Conservation (phyloP, 1,140 invertebrate species). For the Neodiprion pinetum region DNA sequence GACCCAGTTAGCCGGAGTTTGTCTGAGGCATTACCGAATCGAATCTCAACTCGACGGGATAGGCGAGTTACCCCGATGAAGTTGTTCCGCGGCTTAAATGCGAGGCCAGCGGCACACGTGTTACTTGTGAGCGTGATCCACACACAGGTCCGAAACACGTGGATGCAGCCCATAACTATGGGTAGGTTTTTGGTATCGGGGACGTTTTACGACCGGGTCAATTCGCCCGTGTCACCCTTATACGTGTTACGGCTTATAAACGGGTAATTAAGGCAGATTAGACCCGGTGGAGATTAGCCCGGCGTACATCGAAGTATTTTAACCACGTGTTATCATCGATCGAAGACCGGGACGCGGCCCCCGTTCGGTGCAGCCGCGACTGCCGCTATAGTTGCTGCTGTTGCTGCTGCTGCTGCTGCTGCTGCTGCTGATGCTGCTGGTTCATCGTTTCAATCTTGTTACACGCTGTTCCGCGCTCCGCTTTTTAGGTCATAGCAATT, state of each 20-base stretch:
- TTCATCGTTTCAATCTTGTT: constrained; percentile 3
- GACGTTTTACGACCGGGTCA: not conserved
- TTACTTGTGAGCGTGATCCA: no score
- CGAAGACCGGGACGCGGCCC: not conserved
- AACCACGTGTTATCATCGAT: constrained; percentile 2
- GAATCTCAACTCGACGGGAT: no score
- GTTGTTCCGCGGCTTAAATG: no score
- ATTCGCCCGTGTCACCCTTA: not conserved
- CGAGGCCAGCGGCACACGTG: no score
- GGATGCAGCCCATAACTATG: not conserved
- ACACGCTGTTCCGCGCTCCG: not conserved
- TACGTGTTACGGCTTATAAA: constrained; percentile 1
- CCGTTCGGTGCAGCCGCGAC: not conserved
- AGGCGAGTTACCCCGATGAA: no score
- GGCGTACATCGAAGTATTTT: not conserved
- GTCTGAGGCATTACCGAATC: no score
- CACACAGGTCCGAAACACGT: no score
- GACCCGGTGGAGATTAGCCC: not conserved
- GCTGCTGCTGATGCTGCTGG: not conserved
- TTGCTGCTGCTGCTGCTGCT: not conserved
- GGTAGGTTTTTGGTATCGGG: not conserved
- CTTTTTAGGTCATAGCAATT: constrained; percentile 15
- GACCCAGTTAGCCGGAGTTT: no score
- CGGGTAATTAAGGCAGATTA: constrained; percentile 2
- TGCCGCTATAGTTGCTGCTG: not conserved